Conservation (phyloP, 2,113 vertebrate genomes). For the Litocranius walleri region DNA sequence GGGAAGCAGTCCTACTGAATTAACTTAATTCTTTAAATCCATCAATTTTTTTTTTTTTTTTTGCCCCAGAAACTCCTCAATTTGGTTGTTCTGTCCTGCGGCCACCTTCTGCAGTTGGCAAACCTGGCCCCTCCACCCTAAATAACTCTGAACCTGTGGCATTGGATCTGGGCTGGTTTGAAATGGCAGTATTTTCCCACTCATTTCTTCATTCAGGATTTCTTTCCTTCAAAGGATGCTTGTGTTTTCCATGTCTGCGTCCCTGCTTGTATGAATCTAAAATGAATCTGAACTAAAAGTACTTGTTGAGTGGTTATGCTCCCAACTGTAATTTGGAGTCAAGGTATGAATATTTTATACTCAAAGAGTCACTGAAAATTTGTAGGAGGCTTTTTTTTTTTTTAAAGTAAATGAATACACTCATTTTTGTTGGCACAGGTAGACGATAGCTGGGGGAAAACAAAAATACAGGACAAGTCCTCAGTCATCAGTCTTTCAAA, state of each 20-base stretch:
- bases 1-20: not conserved
- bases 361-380: constrained; percentile 71
- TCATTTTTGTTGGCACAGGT: constrained; percentile 71
- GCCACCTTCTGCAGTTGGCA: constrained; percentile 19
- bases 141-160: constrained; percentile 26
- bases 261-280: constrained; percentile 52
- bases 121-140: not conserved
- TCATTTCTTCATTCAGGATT: constrained; percentile 70
- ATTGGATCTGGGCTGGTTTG: not conserved
- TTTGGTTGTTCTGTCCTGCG: not conserved
- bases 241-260: constrained; percentile 51
- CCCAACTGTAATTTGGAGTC: constrained; percentile 71
- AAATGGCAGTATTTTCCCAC: constrained; percentile 38
- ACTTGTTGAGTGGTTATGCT: constrained; percentile 67
- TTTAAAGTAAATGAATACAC: constrained; percentile 66
- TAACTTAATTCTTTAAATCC: constrained; percentile 3
- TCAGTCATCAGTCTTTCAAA: constrained; percentile 53
- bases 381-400: constrained; percentile 60
- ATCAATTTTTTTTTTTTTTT: not conserved
- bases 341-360: constrained; percentile 71
- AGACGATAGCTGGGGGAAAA: constrained; percentile 60
- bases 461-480: constrained; percentile 61
- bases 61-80: not conserved
- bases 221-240: constrained; percentile 65
- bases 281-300: constrained; percentile 72